phyloP scores from a whole-genome alignment of 2,113 vertebrate species.

The Australoheros scitulus region DNA sequence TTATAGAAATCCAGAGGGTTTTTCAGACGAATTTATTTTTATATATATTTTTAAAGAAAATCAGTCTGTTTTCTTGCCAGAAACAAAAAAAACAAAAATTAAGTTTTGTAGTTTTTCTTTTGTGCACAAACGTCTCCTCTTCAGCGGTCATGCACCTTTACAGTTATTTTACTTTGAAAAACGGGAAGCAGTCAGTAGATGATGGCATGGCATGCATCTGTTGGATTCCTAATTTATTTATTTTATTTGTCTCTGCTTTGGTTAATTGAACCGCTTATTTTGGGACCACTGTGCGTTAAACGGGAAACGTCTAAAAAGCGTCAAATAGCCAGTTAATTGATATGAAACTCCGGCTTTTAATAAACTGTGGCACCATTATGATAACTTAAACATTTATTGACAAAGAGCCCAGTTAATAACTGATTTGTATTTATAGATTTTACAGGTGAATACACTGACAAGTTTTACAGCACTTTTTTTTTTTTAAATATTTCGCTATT shows the following conservation, averaged over 20 bases:
- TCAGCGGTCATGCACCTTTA: neutral
- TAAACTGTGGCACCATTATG: neutral
- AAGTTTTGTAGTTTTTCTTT: neutral
- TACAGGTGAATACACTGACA: neutral
- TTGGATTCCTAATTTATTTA: neutral
- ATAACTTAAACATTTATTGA: neutral
- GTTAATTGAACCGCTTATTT: neutral
- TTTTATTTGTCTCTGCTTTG: neutral
- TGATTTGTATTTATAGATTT: neutral
- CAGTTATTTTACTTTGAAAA: neutral
- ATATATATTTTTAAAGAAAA: no score
- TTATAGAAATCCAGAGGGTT: neutral
- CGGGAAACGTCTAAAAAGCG: neutral
- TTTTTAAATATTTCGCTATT: rapidly evolving
- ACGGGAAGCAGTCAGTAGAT: neutral
- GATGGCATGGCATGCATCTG: neutral
- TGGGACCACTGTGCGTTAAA: neutral
- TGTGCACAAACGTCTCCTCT: neutral
- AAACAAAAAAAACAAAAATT: neutral
- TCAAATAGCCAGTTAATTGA: neutral
- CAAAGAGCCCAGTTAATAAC: neutral
- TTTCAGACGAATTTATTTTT: rapidly evolving
- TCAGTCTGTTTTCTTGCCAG: neutral
- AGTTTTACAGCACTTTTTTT: neutral
- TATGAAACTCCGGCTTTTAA: neutral